These are phyloP conservation scores for Pelosia muscerda DNA, from an alignment of 2,888 invertebrate genomes.

Conservation along the genomic window DNA sequence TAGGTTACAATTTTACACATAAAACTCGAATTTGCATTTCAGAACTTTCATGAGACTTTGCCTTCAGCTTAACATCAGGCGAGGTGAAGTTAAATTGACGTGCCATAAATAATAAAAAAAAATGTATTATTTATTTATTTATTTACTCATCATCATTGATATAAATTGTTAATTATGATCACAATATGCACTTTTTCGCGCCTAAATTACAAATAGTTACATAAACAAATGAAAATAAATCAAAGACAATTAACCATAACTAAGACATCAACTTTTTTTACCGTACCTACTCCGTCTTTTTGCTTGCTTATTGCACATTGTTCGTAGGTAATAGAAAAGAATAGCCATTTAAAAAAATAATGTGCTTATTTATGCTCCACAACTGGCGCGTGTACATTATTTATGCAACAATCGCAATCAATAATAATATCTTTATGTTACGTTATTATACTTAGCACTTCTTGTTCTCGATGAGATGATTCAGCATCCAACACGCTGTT, in stretches of 20 bases:
- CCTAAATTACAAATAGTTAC: too few relatives aligned
- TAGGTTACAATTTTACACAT: too few relatives aligned
- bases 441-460: constrained; percentile 5
- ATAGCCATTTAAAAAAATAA: not conserved
- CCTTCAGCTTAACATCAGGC: too few relatives aligned
- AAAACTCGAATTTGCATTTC: too few relatives aligned
- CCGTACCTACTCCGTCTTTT: not conserved
- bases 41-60: too few relatives aligned
- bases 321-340: not conserved
- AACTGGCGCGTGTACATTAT: not conserved
- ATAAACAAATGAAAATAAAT: not conserved
- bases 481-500: not conserved
- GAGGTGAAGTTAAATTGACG: too few relatives aligned
- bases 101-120: too few relatives aligned
- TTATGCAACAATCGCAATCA: constrained; percentile 9
- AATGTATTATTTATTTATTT: too few relatives aligned
- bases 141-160: too few relatives aligned
- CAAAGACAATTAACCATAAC: not conserved
- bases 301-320: not conserved
- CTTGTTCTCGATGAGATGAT: not conserved
- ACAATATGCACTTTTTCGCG: too few relatives aligned
- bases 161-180: too few relatives aligned
- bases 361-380: not conserved
- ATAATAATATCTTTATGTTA: not conserved
- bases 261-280: not conserved